Base-by-base conservation (phyloP, 2,113 vertebrate genomes). In the Rynchops niger region DNA sequence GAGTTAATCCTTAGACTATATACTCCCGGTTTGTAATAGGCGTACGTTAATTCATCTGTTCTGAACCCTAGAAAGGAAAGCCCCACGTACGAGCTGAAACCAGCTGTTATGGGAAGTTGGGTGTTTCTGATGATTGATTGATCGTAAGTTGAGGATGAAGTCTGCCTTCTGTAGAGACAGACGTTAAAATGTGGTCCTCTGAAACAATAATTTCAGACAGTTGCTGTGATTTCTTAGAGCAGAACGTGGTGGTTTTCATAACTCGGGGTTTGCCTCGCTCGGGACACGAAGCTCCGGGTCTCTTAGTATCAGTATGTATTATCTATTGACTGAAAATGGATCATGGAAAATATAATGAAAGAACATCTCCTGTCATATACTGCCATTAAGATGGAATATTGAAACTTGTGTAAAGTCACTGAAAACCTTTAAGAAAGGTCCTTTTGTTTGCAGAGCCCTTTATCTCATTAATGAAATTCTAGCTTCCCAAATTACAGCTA, bases 1-100 rank as follows among this genome's bases (percentile, higher is more conserved):
- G 6, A 88, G 92, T 97, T 98, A 98, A 98, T 98, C 98, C 97
- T 85, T 65, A 62, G 61, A 86, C 88, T 74, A 73, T 91, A 43
- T 94, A 58, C 40, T 94, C 83, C 77, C 74, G 83, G 86, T 78
- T 92, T 90, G 88, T 91, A 97, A 91, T 91, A 74, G 94, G 73
- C 59, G 23, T 77, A 47, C 82, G 62, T 94, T 96, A 96, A 97
- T 95, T 97, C 94, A 82, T 96, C 84, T 88, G 30, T 92, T 87
- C 55, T 95, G 84, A 96, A 71, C 67, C 45, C 80, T 87, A 12
- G 90, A 94, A 97, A 95, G 52, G 71, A 90, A 84, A 90, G 81
- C 84, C 96, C 69, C 84, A 78, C 83, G 97, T 98, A 95, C 5
- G 5, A 82, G 86, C 67, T 85, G 58, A 92, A 98, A 92, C 55